Percentiles rank a stretch among this genome's conserved stretches.
phyloP scores from a whole-genome alignment of 1,140 invertebrate species.

The Cyclina sinensis region DNA sequence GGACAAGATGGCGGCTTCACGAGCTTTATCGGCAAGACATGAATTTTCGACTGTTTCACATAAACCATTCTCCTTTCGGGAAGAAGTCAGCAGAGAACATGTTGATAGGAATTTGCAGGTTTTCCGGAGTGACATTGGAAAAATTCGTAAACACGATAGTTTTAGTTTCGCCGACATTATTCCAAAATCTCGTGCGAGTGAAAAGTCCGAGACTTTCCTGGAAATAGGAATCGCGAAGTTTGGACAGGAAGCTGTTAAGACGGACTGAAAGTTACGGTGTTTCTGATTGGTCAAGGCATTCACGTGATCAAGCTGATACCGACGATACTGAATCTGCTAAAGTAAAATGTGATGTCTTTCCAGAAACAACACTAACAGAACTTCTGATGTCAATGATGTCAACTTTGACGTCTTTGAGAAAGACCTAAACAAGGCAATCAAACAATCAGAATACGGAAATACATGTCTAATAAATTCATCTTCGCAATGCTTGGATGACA shows the following conservation, averaged over 20 bases:
- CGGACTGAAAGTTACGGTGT: not conserved
- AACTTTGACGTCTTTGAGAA: too few species aligned
- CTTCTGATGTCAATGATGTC: not conserved
- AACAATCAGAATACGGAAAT: not conserved
- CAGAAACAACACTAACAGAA: not conserved
- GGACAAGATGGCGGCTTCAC: not conserved
- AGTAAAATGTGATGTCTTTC: not conserved
- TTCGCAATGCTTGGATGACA: not conserved
- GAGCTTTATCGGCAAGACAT: not conserved
- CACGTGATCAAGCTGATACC: not conserved
- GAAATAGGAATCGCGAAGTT: not conserved
- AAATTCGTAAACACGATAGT: slow-evolving; percentile 12
- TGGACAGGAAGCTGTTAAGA: not conserved
- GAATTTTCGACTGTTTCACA: not conserved
- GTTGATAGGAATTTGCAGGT: not conserved
- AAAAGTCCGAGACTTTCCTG: not conserved
- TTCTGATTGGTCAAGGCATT: slow-evolving; percentile 56
- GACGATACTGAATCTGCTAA: not conserved
- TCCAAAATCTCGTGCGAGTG: not conserved
- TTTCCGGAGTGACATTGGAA: not conserved
- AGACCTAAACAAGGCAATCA: not conserved
- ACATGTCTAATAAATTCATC: not conserved
- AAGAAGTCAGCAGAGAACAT: not conserved
- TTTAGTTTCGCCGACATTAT: not conserved
- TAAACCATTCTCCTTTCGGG: not conserved